A percentile compares a stretch with the other conserved stretches of the same genome.
phyloP scores from a whole-genome alignment of 92 coral and sea anemone species.

The Palythoa caribaeorum region DNA sequence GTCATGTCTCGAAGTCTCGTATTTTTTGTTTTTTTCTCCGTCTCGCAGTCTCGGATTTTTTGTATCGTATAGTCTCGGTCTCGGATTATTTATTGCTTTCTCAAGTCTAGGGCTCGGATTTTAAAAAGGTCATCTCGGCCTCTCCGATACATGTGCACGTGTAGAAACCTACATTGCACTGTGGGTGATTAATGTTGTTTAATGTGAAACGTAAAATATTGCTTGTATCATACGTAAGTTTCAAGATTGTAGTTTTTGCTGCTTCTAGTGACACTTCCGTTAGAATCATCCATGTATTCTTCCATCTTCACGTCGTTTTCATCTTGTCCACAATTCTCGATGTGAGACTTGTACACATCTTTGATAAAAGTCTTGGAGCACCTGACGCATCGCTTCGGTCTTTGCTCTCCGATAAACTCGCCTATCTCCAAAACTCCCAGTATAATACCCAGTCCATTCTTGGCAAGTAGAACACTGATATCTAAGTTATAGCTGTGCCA shows the following conservation, averaged over 20 bases:
- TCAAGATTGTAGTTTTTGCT: not conserved
- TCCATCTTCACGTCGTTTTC: not conserved
- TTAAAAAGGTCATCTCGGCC: too few relatives aligned
- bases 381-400: conserved; percentile 72
- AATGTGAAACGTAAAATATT: not conserved
- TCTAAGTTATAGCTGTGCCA: conserved; percentile 80
- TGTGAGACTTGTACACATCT: conserved; percentile 67
- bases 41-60: too few relatives aligned
- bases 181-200: not conserved
- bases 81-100: too few relatives aligned
- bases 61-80: too few relatives aligned
- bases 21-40: too few relatives aligned
- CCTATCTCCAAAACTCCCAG: conserved; percentile 81
- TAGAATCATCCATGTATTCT: not conserved
- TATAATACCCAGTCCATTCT: conserved; percentile 80
- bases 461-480: conserved; percentile 81
- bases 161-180: too few relatives aligned
- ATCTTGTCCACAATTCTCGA: conserved; percentile 40
- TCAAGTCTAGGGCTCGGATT: too few relatives aligned
- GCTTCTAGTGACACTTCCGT: not conserved
- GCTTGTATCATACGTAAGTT: not conserved
- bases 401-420: conserved; percentile 87
- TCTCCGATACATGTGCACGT: too few relatives aligned
- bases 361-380: conserved; percentile 77
- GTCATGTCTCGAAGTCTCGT: too few relatives aligned